Evolutionary conservation across 1,140 invertebrate genomes (phyloP).

Genomic region (Oppia nitens): DNA sequence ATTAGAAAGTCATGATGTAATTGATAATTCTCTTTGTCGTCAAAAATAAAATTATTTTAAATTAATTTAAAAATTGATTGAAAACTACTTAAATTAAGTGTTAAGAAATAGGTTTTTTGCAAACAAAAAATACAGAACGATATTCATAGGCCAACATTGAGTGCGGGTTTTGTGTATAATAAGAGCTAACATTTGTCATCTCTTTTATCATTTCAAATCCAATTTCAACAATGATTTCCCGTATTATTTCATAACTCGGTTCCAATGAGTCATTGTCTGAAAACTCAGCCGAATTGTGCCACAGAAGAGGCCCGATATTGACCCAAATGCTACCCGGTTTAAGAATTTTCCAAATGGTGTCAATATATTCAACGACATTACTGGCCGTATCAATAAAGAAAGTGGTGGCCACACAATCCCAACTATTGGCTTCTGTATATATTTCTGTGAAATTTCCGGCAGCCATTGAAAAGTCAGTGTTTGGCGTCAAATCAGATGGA

Average conservation of each 20-base stretch:
- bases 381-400: constrained; percentile 98
- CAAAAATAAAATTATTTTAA: neutral
- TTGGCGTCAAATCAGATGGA: constrained; percentile 44
- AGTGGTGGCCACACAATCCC: constrained; percentile 86
- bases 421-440: constrained; percentile 50
- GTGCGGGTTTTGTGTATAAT: constrained; percentile 74
- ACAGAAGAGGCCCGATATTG: constrained; percentile 79
- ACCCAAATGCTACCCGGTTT: constrained; percentile 55
- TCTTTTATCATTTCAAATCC: constrained; percentile 75
- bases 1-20: neutral
- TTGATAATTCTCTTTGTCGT: neutral
- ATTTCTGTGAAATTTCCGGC: constrained; percentile 85
- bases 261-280: constrained; percentile 79
- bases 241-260: constrained; percentile 69
- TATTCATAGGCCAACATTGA: constrained; percentile 89
- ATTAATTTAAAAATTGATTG: neutral
- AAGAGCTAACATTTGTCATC: constrained; percentile 52
- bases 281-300: constrained; percentile 85
- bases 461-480: constrained; percentile 75
- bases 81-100: neutral
- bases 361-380: constrained; percentile 85
- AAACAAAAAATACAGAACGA: constrained; percentile 73
- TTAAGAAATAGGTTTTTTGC: constrained; percentile 42
- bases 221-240: constrained; percentile 58
- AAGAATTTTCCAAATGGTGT: constrained; percentile 79